Percentiles rank a stretch among this genome's conserved stretches.
Evolutionary conservation across 2,888 invertebrate species (phyloP).

Genomic region (Yponomeuta sedellus): DNA sequence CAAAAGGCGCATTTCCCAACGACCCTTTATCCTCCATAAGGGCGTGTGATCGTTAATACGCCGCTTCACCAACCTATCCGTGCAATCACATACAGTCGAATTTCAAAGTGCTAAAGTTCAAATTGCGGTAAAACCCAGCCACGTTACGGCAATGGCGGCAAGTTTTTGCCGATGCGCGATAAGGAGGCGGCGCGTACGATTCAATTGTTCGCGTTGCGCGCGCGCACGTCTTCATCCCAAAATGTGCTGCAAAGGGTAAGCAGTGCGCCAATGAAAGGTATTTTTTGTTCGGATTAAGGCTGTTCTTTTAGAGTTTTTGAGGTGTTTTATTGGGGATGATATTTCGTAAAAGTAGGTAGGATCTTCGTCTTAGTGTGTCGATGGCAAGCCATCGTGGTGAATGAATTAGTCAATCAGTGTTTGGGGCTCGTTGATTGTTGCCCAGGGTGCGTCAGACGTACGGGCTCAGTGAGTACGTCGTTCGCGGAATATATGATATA

Average conservation of each 20-base stretch:
- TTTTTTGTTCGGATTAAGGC: background rate
- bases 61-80: constrained; percentile 9
- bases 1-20: constrained; percentile 31
- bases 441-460: too few relatives aligned
- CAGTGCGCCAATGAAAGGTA: background rate
- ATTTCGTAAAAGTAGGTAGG: background rate
- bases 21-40: constrained; percentile 44
- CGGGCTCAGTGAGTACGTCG: too few relatives aligned
- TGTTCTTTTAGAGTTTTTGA: background rate
- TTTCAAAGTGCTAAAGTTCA: background rate
- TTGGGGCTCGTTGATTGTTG: too few relatives aligned
- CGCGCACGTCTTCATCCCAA: constrained; percentile 12
- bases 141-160: constrained; percentile 40
- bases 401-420: too few relatives aligned
- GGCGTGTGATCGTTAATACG: constrained; percentile 46
- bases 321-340: background rate
- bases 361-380: too few relatives aligned
- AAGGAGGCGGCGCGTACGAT: constrained; percentile 49
- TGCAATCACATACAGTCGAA: background rate
- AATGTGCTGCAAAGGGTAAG: background rate
- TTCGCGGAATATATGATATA: too few relatives aligned
- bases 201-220: constrained; percentile 14
- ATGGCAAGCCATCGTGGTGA: too few relatives aligned
- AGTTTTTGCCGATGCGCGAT: constrained; percentile 49
- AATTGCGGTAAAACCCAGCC: constrained; percentile 4